Conservation (phyloP, 2,797 vertebrate genomes). For the Darevskia mixta region DNA sequence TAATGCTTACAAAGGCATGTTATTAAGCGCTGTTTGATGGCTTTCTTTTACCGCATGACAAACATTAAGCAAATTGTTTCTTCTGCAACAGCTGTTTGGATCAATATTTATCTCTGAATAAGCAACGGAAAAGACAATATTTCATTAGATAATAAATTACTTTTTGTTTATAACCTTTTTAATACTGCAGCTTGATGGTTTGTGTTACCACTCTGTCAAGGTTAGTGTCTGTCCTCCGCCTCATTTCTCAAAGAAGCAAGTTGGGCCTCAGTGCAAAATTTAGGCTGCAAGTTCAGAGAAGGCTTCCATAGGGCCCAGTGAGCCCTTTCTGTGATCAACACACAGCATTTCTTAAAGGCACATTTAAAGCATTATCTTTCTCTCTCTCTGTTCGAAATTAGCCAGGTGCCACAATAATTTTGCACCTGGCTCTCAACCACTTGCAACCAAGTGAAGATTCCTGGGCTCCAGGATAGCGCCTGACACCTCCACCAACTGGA, state of each 20-base stretch:
- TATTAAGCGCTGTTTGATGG: not conserved
- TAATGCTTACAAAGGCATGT: not conserved
- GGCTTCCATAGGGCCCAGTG: not conserved
- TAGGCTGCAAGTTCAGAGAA: not conserved
- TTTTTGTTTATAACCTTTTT: conserved; percentile 22
- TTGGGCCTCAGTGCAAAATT: not conserved
- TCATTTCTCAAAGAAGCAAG: not conserved
- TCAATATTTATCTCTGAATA: conserved; percentile 44
- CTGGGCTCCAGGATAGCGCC: too few species aligned
- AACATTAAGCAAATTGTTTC: conserved; percentile 1
- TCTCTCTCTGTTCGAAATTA: too few species aligned
- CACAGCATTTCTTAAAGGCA: not conserved
- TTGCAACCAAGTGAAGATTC: too few species aligned
- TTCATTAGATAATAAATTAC: not conserved
- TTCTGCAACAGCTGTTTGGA: not conserved
- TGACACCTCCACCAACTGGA: too few species aligned
- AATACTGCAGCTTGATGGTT: not conserved
- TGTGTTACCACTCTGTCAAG: not conserved
- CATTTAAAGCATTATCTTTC: not conserved
- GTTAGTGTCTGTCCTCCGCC: not conserved
- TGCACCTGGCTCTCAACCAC: too few species aligned
- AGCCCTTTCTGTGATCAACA: not conserved
- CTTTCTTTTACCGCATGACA: not conserved
- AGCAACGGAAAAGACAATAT: not conserved
- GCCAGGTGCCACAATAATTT: too few species aligned